phyloP scores from a whole-genome alignment of 2,888 invertebrate species.

The Drosophila mimica region DNA sequence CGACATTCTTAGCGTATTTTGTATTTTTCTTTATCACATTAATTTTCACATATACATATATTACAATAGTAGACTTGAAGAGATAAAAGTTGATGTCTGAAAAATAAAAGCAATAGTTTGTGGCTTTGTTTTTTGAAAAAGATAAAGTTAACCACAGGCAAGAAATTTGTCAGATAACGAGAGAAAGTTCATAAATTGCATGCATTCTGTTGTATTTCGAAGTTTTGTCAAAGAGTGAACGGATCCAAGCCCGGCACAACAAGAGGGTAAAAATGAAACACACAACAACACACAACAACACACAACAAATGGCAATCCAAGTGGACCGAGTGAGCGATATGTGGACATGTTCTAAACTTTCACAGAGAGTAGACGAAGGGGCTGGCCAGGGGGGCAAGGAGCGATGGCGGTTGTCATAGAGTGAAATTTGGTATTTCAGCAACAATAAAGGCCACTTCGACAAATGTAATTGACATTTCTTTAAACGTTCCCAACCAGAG shows the following conservation, averaged over 20 bases:
- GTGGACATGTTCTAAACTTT: conserved; percentile 32
- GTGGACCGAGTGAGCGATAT: conserved; percentile 19
- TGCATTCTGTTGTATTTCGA: conserved; percentile 39
- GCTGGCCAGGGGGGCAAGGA: neutral
- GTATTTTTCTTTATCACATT: neutral
- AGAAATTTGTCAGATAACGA: conserved; percentile 16
- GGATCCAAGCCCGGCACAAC: neutral
- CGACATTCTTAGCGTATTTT: neutral
- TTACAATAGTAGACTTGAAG: neutral
- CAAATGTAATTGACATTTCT: conserved; percentile 80
- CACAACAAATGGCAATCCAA: conserved; percentile 47
- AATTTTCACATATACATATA: neutral
- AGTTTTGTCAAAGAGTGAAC: conserved; percentile 43
- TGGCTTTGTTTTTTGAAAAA: neutral
- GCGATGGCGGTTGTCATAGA: conserved; percentile 26
- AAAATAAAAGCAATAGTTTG: neutral
- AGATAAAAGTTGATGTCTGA: neutral
- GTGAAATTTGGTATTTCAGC: conserved; percentile 67
- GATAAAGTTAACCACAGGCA: conserved; percentile 24
- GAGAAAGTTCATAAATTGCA: conserved; percentile 55
- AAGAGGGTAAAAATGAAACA: conserved; percentile 22
- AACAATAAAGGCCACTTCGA: conserved; percentile 63
- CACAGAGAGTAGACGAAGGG: neutral
- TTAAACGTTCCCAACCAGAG: conserved; percentile 53
- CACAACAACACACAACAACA: conserved; percentile 19